Base-by-base conservation (phyloP, 2,888 invertebrate species). In the Ditylenchus weischeri region DNA sequence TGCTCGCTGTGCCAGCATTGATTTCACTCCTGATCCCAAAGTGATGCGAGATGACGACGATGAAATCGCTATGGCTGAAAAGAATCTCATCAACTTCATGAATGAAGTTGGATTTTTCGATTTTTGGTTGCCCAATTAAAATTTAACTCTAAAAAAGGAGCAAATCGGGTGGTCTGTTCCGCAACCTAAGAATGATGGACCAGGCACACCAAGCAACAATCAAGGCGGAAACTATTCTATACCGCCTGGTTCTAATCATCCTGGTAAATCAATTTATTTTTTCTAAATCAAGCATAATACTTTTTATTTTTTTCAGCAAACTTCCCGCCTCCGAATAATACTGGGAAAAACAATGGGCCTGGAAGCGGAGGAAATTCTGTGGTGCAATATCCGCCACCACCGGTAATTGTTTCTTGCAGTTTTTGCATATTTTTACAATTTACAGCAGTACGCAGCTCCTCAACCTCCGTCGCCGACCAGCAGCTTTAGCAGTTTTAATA, bases 1-100 rank as follows among this genome's bases (percentile, higher is more conserved):
- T 77, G 93, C 96, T 0, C 93, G 91, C 84, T 91, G 91, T 79
- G 95, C 92, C 83, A 91, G 93, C 84, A 90, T 98, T 61, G 89
- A 90, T 61, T 98, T 95, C 84, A 91, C 91, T 74, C 94, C 96
- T 0, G 96, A 98, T 87, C 90, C 91, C 73, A 90, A 91, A 85
- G 86, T 84, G 4, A 82, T 83, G 81, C 73, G 83, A 19, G 80
- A 84, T n/a, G 76, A 74, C 43, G 76, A 74, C 36, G 75, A 77
- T 51, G 80, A 81, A 58, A 70, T 76, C 15, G 76, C 77, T 7
- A 73, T 76, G 59, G 83, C 83, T 1, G 82, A 83, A 63, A 73
- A 78, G 54, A 80, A 82, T 69, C 71, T 83, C 19, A 83, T 81
- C 59, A 82, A 83, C 62, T 83, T 83, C 72, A 77, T 80, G 63